Evolutionary conservation across 1,140 invertebrate genomes (phyloP).

Genomic region (Nixonia krombeini): DNA sequence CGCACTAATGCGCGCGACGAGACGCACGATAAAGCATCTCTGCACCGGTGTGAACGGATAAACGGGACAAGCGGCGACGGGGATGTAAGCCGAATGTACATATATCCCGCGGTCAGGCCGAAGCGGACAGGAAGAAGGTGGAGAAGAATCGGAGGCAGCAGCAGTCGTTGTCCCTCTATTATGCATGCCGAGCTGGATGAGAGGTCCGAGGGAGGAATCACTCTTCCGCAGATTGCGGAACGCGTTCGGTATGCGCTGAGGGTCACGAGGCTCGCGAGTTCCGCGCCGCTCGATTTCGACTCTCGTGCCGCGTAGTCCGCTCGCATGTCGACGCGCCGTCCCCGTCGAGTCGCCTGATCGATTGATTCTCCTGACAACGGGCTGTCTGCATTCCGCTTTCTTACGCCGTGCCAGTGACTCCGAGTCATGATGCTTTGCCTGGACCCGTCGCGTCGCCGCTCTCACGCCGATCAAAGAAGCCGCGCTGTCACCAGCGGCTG

Average conservation of each 20-base stretch:
- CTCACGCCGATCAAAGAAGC: no score
- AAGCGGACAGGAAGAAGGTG: slow-evolving; percentile 6
- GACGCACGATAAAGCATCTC: slow-evolving; percentile 36
- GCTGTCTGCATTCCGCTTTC: background rate
- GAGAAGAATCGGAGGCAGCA: slow-evolving; percentile 17
- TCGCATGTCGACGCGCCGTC: background rate
- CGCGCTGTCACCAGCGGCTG: no score
- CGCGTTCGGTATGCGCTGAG: slow-evolving; percentile 1
- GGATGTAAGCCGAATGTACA: slow-evolving; percentile 18
- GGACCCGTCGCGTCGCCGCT: background rate
- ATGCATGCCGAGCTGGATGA: background rate
- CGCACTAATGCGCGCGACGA: slow-evolving; percentile 36
- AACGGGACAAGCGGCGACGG: slow-evolving; percentile 16
- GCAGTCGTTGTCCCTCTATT: background rate
- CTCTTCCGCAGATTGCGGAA: background rate
- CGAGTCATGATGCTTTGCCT: slow-evolving; percentile 5
- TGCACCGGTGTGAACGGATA: slow-evolving; percentile 8
- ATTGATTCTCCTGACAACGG: background rate
- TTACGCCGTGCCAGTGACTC: background rate
- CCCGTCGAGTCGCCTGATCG: background rate
- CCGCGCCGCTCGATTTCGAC: background rate
- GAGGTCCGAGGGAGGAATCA: background rate
- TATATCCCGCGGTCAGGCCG: slow-evolving; percentile 1
- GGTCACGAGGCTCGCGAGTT: background rate
- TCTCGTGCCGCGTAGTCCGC: background rate